Percentiles rank a stretch among this genome's conserved stretches.
Conservation (phyloP, 2,888 invertebrate genomes). For the Plebejus argus region DNA sequence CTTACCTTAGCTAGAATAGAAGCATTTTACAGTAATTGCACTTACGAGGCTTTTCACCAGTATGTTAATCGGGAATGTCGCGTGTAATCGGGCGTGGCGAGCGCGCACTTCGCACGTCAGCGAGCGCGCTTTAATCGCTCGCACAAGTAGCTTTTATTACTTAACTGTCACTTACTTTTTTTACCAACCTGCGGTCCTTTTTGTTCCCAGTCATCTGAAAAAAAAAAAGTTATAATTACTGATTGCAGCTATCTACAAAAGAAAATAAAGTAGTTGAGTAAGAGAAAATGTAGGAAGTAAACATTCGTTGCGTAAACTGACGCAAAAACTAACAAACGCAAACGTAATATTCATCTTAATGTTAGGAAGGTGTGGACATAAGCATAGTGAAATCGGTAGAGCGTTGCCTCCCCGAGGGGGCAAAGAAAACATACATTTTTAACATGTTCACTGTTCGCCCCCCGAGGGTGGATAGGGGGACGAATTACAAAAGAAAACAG, state of each 20-base stretch:
- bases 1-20: not conserved
- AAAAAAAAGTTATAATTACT: not conserved
- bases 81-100: constrained; percentile 11
- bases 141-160: constrained; percentile 19
- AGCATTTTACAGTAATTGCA: constrained; percentile 13
- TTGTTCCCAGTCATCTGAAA: not conserved
- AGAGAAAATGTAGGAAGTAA: not conserved
- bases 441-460: constrained; percentile 63
- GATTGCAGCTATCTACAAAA: not conserved
- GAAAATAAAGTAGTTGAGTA: not conserved
- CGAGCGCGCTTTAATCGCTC: constrained; percentile 20
- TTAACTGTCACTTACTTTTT: not conserved
- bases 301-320: not conserved
- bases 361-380: constrained; percentile 38
- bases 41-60: not conserved
- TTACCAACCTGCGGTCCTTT: not conserved
- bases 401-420: constrained; percentile 55
- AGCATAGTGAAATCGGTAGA: constrained; percentile 55
- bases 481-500: constrained; percentile 80
- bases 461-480: constrained; percentile 68
- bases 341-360: constrained; percentile 31
- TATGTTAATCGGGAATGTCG: constrained; percentile 22
- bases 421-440: constrained; percentile 75
- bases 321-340: not conserved
- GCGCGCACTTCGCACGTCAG: constrained; percentile 8